A percentile compares a stretch with the other conserved stretches of the same genome.
Evolutionary conservation across 2,797 vertebrate genomes (phyloP).

Genomic region (Euphonia xanthogaster): DNA sequence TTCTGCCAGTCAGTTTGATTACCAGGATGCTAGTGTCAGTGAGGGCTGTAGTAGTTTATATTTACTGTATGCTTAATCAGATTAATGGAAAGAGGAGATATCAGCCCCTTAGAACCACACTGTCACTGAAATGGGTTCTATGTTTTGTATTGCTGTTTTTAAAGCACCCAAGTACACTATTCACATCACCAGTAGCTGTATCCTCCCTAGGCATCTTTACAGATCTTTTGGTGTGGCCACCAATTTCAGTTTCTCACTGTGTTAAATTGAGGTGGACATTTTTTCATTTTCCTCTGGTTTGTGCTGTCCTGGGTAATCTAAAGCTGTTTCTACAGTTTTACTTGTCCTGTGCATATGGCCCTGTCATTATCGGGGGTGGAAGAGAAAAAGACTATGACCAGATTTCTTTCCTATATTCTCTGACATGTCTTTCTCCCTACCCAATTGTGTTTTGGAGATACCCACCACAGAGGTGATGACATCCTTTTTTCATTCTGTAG

Average conservation of each 20-base stretch:
- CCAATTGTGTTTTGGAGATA: not conserved
- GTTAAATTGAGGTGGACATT: not conserved
- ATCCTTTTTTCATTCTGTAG: not conserved
- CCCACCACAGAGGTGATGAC: not conserved
- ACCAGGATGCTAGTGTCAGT: not conserved
- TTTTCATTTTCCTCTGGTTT: not conserved
- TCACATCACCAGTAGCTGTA: not conserved
- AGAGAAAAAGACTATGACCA: not conserved
- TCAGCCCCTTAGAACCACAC: not conserved
- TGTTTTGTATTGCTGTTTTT: not conserved
- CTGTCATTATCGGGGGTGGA: not conserved
- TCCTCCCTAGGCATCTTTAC: not conserved
- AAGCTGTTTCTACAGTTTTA: not conserved
- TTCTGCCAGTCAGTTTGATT: constrained; percentile 1
- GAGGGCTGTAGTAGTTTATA: not conserved
- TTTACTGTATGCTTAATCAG: constrained; percentile 8
- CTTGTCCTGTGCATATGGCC: too few relatives aligned
- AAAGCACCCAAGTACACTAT: not conserved
- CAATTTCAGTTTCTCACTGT: not conserved
- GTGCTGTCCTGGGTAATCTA: not conserved
- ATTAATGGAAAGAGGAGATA: not conserved
- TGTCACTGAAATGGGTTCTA: not conserved
- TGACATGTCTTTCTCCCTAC: not conserved
- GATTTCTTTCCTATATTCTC: not conserved
- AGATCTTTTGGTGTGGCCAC: not conserved